Evolutionary conservation across 2,113 vertebrate genomes (phyloP).

Genomic region (Pogonocichla stellata): DNA sequence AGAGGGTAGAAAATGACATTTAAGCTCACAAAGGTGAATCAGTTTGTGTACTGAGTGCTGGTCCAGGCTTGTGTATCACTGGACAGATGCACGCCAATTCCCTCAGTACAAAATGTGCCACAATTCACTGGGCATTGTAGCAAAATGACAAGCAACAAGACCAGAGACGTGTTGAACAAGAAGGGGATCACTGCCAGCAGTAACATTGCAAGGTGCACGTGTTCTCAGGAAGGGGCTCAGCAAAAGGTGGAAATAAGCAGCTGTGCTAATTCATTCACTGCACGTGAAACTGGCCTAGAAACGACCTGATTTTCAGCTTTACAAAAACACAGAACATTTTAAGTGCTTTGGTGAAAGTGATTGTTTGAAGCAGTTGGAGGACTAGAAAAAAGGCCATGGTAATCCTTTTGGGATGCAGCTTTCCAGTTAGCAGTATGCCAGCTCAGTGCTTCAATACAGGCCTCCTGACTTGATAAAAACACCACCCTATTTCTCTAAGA

Average conservation of each 20-base stretch:
- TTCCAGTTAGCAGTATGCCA: neutral
- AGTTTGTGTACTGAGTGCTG: neutral
- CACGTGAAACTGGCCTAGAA: neutral
- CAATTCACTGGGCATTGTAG: neutral
- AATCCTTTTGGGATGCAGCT: neutral
- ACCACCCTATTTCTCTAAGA: neutral
- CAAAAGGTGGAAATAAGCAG: neutral
- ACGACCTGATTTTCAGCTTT: neutral
- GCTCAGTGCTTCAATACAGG: neutral
- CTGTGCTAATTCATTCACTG: neutral
- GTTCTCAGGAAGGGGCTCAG: neutral
- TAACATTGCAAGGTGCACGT: neutral
- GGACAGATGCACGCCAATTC: neutral
- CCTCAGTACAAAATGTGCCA: neutral
- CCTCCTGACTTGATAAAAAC: neutral
- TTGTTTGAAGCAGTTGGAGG: neutral
- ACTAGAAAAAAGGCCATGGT: neutral
- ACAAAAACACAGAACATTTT: neutral
- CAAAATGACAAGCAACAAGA: neutral
- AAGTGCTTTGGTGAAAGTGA: neutral
- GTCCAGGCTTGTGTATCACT: rapidly evolving
- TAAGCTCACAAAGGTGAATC: neutral
- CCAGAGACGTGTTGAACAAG: neutral
- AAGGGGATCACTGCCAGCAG: neutral
- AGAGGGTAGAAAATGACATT: neutral